Base-by-base conservation (phyloP, 2,888 invertebrate genomes). In the Aquatica leii region DNA sequence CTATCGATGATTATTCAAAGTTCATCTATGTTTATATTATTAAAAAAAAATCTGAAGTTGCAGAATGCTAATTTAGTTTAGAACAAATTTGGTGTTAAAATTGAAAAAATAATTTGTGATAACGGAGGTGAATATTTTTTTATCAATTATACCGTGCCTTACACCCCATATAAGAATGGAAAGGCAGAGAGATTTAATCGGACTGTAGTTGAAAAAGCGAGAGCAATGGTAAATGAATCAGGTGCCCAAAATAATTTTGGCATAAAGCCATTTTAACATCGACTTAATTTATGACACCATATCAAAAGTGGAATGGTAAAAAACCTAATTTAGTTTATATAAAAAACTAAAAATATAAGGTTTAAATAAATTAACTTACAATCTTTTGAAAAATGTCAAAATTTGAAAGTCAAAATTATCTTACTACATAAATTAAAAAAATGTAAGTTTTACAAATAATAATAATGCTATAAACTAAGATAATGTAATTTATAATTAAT, bases 91-190 rank as follows among this genome's bases (percentile, higher is more conserved):
- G 12, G 12, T 37, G 2, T 4, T 37, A 37, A 24, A 24, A 24
- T 24, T 24, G 24, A 24, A 24, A 6, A 24, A 6, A 6, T 24
- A 4, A 24, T 9, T 9, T 37, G 12, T 37, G 37, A 37, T 12
- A 37, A 37, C 37, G 37, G 37, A 37, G 12, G 12, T 9, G 37
- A 37, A 37, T 37, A 62, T 43, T 65, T 58, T 5, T 40, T 50
- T 34, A 46, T 57, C 24, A 55, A 68, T 52, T 67, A 65, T 37
- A 66, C 65, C 12, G 35, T 53, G 12, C 55, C 54, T 5, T 49
- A 50, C 12, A 57, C 40, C 1, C 60, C 64, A 9, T 46, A 62
- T 37, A 59, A 65, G 34, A 53, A 59, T 49, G 54, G 59, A 8
- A 58, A 58, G 15, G 24, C 48, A 15, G 59, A 15, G 59, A 54